Base-by-base conservation (phyloP, 2,113 vertebrate genomes). In the Terrapene triunguis region DNA sequence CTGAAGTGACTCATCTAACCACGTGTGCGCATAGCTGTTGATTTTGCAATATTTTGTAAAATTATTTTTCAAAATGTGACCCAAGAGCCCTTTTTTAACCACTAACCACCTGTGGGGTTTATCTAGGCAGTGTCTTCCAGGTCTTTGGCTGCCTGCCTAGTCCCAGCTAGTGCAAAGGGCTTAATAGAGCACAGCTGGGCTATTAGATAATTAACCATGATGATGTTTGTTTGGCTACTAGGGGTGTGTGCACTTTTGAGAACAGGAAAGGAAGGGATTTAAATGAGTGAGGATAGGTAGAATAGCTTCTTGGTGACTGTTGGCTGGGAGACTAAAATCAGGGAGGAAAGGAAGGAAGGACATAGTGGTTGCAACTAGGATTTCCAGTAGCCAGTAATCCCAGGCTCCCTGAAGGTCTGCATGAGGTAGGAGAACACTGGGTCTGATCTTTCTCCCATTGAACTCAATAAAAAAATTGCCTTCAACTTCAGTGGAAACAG, bases 1-100 rank as follows among this genome's bases (percentile, higher is more conserved):
- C 44, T 38, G 87, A 10, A 27, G 44, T 95, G 91, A 89, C 86
- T 95, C 91, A 91, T 85, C 32, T 35, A 79, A 62, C 80, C 86
- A 85, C 0, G 32, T 87, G 83, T 82, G 32, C 0, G 0, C n/a
- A 29, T 80, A 54, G 32, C 91, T 80, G 24, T 82, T 91, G 50
- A 53, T 89, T 93, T 93, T 93, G 93, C 80, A 89, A 93, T 53
- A 87, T 53, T 25, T 69, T n/a, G 14, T 35, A n/a, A n/a, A 69
- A 69, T 35, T 69, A 19, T 35, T 69, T 69, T 69, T 69, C 35
- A 69, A 69, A 69, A 69, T 69, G 32, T 69, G 62, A 65, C 32
- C 62, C 62, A 1, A 65, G 32, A 3, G 14, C 62, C 62, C 10
- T 10, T 44, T 47, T 48, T 84, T 19, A 81, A 93, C 50, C 85